A percentile compares a stretch with the other conserved stretches of the same genome.
These are phyloP conservation scores for Periplaneta americana DNA, from an alignment of 1,140 invertebrate genomes.

Conservation along the genomic window DNA sequence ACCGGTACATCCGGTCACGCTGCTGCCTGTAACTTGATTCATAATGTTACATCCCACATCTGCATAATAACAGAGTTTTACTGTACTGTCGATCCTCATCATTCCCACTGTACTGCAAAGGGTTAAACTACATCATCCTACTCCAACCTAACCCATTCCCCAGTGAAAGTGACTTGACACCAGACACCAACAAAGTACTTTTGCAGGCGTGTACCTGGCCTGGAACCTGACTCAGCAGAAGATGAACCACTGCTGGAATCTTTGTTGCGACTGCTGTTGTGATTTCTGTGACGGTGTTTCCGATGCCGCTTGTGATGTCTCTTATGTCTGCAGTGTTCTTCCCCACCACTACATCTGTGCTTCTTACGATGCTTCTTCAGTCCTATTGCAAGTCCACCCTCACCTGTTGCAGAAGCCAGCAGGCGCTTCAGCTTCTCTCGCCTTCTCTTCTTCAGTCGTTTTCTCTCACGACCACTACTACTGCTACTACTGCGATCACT, in stretches of 20 bases:
- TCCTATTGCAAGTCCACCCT: constrained; percentile 1
- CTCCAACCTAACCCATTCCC: no score
- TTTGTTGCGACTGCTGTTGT: constrained; percentile 34
- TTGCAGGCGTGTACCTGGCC: background rate
- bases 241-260: constrained; percentile 16
- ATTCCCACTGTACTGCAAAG: no score
- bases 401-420: constrained; percentile 21
- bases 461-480: background rate
- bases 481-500: background rate
- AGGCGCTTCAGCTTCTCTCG: constrained; percentile 57
- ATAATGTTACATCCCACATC: no score
- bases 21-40: no score
- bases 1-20: no score
- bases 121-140: no score
- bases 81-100: no score
- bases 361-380: constrained; percentile 60
- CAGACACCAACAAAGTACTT: no score
- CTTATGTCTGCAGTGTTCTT: constrained; percentile 64
- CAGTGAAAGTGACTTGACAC: no score
- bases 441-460: constrained; percentile 13
- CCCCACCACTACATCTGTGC: constrained; percentile 60
- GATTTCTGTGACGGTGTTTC: constrained; percentile 50
- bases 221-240: background rate
- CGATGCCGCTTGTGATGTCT: constrained; percentile 69
- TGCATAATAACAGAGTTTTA: no score